Conservation (phyloP, 2,888 invertebrate genomes). For the Punctoribates punctum region DNA sequence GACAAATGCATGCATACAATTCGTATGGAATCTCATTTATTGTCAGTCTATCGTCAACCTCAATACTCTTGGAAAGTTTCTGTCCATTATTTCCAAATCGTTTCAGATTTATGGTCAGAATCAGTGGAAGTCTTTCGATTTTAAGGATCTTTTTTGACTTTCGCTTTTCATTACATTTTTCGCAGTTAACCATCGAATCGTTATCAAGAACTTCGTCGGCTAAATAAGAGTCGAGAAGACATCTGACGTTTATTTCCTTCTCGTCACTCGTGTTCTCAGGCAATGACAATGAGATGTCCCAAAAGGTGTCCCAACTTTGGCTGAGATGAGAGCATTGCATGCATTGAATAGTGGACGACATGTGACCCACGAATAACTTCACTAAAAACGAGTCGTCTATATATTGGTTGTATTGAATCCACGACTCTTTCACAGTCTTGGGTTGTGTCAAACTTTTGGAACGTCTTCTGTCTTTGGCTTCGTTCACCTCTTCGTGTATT, state of each 20-base stretch:
- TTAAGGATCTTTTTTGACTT: neutral
- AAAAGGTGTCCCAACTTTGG: conserved; percentile 91
- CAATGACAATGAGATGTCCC: conserved; percentile 87
- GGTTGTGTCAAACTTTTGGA: neutral
- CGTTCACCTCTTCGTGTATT: conserved; percentile 80
- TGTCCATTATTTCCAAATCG: conserved; percentile 44
- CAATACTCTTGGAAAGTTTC: conserved; percentile 39
- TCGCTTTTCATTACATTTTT: neutral
- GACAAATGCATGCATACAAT: conserved; percentile 66
- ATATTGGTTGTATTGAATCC: conserved; percentile 29
- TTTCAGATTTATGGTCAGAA: conserved; percentile 41
- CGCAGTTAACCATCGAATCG: neutral
- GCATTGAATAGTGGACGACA: conserved; percentile 83
- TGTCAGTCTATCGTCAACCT: conserved; percentile 17
- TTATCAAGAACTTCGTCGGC: conserved; percentile 87
- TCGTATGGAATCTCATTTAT: conserved; percentile 17
- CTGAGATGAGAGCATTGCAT: conserved; percentile 82
- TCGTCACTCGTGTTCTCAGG: conserved; percentile 60
- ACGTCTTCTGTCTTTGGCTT: conserved; percentile 65
- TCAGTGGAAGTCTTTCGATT: neutral
- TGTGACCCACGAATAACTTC: conserved; percentile 88
- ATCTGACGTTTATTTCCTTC: neutral
- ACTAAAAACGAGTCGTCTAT: conserved; percentile 48
- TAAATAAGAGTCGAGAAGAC: conserved; percentile 55
- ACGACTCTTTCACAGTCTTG: neutral